Evolutionary conservation across 2,888 invertebrate genomes (phyloP), one percentile per base, ranked within the genome.

Genomic region (Mactromeris polynyma): DNA sequence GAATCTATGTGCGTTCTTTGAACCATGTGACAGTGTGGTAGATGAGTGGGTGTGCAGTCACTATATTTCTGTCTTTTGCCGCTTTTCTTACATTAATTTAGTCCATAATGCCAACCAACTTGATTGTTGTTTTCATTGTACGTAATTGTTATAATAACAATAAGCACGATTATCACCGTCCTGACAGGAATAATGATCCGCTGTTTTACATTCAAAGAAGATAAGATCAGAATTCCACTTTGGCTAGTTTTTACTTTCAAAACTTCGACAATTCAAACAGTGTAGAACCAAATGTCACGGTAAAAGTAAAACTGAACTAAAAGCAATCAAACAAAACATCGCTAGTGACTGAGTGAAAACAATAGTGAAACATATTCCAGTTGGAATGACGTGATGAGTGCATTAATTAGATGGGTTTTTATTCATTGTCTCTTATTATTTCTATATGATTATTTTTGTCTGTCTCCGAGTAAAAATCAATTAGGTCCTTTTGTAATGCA

Each of bases 61-160:
- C 90, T 0, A 83, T 90, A 9, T 90, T 90, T 38, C 81, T 90
- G 36, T 82, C 90, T 0, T 86, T 90, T 36, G 90, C 88, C 9
- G 86, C 86, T 0, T 86, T 86, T 77, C 78, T 88, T 64, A 83
- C 90, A 3, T 88, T 90, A 40, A 54, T 90, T 6, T 51, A 83
- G 14, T 26, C 88, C 6, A 78, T 86, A 4, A 42, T 90, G 83
- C 88, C 88, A 2, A 58, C 83, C 26, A 90, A 88, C 73, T 90
- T 88, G 0, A 42, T 64, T 17, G 40, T 79, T 80, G 26, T 83
- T 90, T 26, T 85, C 88, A 0, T 40, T 90, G 19, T 90, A 86
- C 26, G 33, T 90, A 14, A 79, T 90, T 2, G 26, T 88, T 7
- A 81, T 81, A 77, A 88, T 88, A 2, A 31, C 77, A 21, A 78